Evolutionary conservation across 2,797 vertebrate species (phyloP).

Genomic region (Muscicapa striata): DNA sequence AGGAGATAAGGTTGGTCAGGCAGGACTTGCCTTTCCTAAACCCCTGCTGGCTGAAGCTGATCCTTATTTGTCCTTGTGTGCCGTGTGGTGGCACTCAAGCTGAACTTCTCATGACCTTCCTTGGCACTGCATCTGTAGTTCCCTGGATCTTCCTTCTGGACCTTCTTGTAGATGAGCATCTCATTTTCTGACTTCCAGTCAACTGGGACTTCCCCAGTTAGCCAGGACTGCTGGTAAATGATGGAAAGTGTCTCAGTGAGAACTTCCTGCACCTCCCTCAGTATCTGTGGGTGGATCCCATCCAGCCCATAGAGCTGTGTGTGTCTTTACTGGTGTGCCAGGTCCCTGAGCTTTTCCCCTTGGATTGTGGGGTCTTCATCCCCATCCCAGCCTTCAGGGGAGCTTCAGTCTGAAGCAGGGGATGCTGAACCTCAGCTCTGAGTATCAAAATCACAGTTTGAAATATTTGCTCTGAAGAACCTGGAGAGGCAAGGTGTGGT

Average conservation of each 20-base stretch:
- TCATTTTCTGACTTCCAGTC: background rate
- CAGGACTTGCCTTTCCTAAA: background rate
- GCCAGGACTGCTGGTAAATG: background rate
- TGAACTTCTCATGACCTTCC: background rate
- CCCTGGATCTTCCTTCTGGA: background rate
- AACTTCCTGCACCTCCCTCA: background rate
- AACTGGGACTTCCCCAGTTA: background rate
- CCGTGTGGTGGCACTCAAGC: fast-evolving
- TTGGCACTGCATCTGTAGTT: background rate
- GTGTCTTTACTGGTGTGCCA: background rate
- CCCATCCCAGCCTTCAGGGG: too few relatives aligned
- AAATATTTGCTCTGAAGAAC: background rate
- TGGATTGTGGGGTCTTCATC: background rate
- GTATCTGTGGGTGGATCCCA: background rate
- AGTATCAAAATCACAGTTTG: background rate
- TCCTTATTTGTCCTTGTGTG: background rate
- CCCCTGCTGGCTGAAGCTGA: background rate
- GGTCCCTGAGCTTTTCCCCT: background rate
- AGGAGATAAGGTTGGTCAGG: background rate
- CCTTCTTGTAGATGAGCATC: background rate
- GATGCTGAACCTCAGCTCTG: background rate
- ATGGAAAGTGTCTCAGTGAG: background rate
- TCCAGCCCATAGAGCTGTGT: fast-evolving
- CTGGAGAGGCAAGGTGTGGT: background rate
- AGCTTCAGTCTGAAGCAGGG: background rate